Percentiles rank a stretch among this genome's conserved stretches.
phyloP scores from a whole-genome alignment of 1,140 invertebrate species.

The Papilio aristodemus region DNA sequence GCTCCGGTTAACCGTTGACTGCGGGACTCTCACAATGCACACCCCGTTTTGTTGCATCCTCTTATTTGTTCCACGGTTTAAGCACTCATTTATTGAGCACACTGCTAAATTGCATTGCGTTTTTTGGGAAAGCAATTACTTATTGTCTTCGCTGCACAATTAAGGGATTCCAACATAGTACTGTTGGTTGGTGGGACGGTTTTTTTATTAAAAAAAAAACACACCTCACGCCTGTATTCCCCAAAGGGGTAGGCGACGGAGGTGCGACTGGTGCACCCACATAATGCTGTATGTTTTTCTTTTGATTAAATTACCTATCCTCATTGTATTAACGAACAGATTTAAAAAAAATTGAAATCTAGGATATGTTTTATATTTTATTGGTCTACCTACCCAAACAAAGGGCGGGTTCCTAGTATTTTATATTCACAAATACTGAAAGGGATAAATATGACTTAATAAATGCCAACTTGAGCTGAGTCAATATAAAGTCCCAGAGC shows the following conservation, averaged over 20 bases:
- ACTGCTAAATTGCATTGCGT: slow-evolving; percentile 35
- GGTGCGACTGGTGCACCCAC: too few relatives aligned
- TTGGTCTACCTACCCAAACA: too few relatives aligned
- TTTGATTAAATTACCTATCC: too few relatives aligned
- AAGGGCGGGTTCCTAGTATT: too few relatives aligned
- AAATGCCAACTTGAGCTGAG: not conserved
- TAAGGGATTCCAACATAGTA: slow-evolving; percentile 15
- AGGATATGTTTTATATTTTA: too few relatives aligned
- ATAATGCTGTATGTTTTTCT: too few relatives aligned
- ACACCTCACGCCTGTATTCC: too few relatives aligned
- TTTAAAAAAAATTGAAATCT: too few relatives aligned
- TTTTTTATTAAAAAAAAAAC: not conserved
- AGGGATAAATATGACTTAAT: too few relatives aligned
- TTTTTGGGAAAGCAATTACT: slow-evolving; percentile 42
- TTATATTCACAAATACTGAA: too few relatives aligned
- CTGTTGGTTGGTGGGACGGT: not conserved
- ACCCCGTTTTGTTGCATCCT: slow-evolving; percentile 47
- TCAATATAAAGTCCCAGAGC: not conserved
- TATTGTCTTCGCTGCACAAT: slow-evolving; percentile 38
- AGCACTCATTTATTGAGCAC: slow-evolving; percentile 44
- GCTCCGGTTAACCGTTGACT: slow-evolving; percentile 53
- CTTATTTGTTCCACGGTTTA: slow-evolving; percentile 48
- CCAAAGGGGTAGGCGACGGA: too few relatives aligned
- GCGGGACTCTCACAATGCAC: slow-evolving; percentile 48
- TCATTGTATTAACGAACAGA: too few relatives aligned